Evolutionary conservation across 2,113 vertebrate species (phyloP), one percentile per base, ranked within the genome.

Genomic region (Psephotus haematonotus): DNA sequence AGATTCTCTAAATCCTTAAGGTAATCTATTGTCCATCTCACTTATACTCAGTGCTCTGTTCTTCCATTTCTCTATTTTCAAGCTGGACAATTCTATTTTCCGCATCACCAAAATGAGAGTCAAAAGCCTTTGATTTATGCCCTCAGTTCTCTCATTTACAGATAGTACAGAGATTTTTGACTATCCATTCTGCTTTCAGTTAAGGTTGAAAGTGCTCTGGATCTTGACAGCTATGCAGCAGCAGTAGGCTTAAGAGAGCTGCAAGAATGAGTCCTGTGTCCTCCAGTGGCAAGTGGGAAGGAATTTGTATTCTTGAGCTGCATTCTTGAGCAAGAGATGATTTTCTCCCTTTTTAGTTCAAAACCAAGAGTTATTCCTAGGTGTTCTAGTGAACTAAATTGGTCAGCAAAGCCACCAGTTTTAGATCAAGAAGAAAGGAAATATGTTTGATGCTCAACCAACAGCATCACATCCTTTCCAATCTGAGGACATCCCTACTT

Each of bases 51-150:
- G 29, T 68, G 71, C 28, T 49, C 72, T 96, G 76, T 86, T 92
- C 71, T 88, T 85, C 62, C 63, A 94, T 86, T 80, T 71, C 55
- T 78, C 88, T 92, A 52, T 95, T 97, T 95, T 94, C 77, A 94
- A 84, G 74, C 41, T 76, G 91, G 88, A 95, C 86, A 84, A 88
- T 88, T 96, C 90, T 94, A 90, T 94, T 94, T 96, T 93, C 80
- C 0, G 7, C 72, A 86, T 86, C 80, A 82, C 57, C 28, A 75
- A 86, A 90, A 95, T 90, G 50, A 90, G 82, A 94, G 69, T 94
- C 88, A 92, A 88, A 96, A 91, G 72, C 53, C 72, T 96, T 95
- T 94, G 92, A 96, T 96, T 93, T 92, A 89, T 84, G 86, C 33
- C 67, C 65, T 60, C 52, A 52, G 88, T 94, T 90, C 69, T 90